Base-by-base conservation (phyloP, 2,113 vertebrate species). In the Nycticebus coucang region DNA sequence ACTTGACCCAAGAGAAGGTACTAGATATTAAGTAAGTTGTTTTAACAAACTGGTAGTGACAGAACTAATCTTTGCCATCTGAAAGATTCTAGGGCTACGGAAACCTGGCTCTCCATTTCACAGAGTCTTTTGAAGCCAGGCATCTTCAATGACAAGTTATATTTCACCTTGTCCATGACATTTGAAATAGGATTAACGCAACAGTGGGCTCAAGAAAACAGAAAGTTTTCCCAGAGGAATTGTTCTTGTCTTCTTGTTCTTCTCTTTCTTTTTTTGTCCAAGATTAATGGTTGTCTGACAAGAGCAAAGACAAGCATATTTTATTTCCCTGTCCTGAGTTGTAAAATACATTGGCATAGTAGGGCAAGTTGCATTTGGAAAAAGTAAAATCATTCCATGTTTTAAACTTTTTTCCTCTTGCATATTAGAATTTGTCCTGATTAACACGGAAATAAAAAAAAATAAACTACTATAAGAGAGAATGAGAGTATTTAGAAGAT, bases 211-310 rank as follows among this genome's bases (percentile, higher is more conserved):
- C 62, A 66, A 62, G 22, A 59, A 69, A 71, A 75, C n/a, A 79
- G 37, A 90, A 37, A 13, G 18, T 21, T 95, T 72, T 97, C 94
- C 50, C 69, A 88, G n/a, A 91, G 84, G 13, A 86, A 87, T 93
- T 77, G 88, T 55, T 90, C 15, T 68, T 59, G 26, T 83, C 66
- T 30, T 59, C n/a, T n/a, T 68, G 33, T 75, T n/a, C 37, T 55
- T 78, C 22, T 53, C 21, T 3, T 30, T 33, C 13, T 9, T 59
- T 72, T 41, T 80, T 68, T 18, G 33, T 71, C 13, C 28, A 68
- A 28, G 68, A 87, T 93, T 84, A 85, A 78, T 77, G 24, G 24
- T 35, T 68, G 21, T 81, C 90, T 95, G 87, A 85, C 60, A 60
- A 81, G 72, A 93, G 15, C 62, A 30, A 94, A 96, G 75, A 15